Base-by-base conservation (phyloP, 2,888 invertebrate species). In the Bugulina stolonifera region DNA sequence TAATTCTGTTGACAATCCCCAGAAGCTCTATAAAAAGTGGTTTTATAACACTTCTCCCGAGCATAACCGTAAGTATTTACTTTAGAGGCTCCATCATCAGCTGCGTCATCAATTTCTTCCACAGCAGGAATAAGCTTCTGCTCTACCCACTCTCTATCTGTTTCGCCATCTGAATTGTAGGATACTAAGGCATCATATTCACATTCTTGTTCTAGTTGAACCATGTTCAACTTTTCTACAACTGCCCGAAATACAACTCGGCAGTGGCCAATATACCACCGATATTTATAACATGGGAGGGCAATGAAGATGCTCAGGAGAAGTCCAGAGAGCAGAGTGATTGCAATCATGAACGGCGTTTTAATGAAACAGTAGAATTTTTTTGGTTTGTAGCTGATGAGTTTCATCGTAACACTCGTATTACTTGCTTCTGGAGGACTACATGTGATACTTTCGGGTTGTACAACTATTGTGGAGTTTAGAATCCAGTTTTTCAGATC, bases 131-230 rank as follows among this genome's bases (percentile, higher is more conserved):
- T 55, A 23, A 55, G 55, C 3, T 55, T 5, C 23, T 55, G 23
- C 23, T 18, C 55, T 5, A 55, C 55, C 55, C 55, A 55, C 55
- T 55, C 14, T 5, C 18, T 55, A 23, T 55, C 55, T 55, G 55
- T 23, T 23, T 55, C 55, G n/a, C 55, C n/a, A 3, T 25, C 3
- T 23, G 18, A 18, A 23, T 55, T 25, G 25, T 55, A 55, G 3
- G 55, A 55, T 5, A 55, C 25, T 5, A 55, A 23, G 25, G 55
- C 55, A 55, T 55, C 55, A 55, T 55, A 55, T 23, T 55, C 55
- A 55, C 55, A 55, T 23, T 55, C 3, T 23, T 25, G 23, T 55
- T 55, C 55, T 18, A 55, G n/a, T 23, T 55, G 3, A 18, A 55
- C 55, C 23, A 18, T 23, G 14, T 55, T 55, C 10, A 55, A 18